Conservation (phyloP, 2,797 vertebrate genomes). For the Pangasius mekongensis region DNA sequence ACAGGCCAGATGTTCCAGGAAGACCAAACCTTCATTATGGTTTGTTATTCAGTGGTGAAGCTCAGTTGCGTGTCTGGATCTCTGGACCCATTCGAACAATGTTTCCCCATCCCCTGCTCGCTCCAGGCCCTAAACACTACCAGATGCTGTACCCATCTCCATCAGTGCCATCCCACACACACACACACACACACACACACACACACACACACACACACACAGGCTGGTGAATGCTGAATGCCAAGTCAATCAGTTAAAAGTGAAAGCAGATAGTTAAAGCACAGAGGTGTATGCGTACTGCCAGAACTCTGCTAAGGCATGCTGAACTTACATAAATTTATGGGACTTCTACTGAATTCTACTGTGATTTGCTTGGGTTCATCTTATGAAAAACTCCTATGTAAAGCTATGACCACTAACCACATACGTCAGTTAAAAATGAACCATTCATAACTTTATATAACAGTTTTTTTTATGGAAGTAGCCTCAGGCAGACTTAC, state of each 20-base stretch:
- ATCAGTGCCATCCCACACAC: slow-evolving; percentile 57
- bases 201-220: slow-evolving; percentile 20
- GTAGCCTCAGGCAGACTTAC: neutral
- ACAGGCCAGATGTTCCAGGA: slow-evolving; percentile 52
- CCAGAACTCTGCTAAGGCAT: neutral
- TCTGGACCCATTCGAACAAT: slow-evolving; percentile 57
- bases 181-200: neutral
- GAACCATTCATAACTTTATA: neutral
- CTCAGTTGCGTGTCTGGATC: slow-evolving; percentile 50
- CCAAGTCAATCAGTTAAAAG: slow-evolving; percentile 70
- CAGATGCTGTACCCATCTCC: slow-evolving; percentile 72
- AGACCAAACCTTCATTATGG: slow-evolving; percentile 64
- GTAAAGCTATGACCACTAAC: neutral
- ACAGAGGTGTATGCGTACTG: slow-evolving; percentile 9
- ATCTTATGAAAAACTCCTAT: neutral
- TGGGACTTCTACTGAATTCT: neutral
- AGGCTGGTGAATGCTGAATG: slow-evolving; percentile 46
- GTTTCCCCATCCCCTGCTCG: slow-evolving; percentile 36
- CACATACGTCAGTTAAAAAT: neutral
- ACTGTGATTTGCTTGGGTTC: neutral
- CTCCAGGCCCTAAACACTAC: slow-evolving; percentile 67
- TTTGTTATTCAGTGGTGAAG: slow-evolving; percentile 69
- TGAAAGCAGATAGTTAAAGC: slow-evolving; percentile 68
- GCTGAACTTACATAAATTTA: neutral
- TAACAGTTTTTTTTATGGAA: neutral